phyloP scores from a whole-genome alignment of 92 coral and sea anemone species.

The Meandrina meandrites region DNA sequence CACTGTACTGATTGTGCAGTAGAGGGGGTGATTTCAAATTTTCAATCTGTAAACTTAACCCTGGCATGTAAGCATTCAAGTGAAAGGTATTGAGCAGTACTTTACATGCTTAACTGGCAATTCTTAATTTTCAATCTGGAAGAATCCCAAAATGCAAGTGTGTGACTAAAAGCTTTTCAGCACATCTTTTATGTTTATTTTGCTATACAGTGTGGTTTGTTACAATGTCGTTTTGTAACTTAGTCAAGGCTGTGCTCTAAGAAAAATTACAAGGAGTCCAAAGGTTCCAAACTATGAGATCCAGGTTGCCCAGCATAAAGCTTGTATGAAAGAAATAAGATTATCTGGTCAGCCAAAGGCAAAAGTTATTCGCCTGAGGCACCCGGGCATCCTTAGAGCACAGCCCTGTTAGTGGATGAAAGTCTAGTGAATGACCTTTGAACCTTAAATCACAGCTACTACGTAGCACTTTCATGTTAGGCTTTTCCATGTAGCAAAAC shows the following conservation, averaged over 20 bases:
- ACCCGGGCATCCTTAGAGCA: too few species aligned
- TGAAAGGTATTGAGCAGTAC: background rate
- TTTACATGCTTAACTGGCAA: background rate
- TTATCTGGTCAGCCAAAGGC: too few species aligned
- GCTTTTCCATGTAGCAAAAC: background rate
- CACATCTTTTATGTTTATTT: background rate
- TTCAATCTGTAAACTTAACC: background rate
- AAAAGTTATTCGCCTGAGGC: too few species aligned
- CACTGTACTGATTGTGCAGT: background rate
- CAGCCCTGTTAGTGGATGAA: too few species aligned
- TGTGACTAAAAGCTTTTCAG: background rate
- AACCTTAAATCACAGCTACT: background rate
- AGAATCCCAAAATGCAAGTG: too few species aligned
- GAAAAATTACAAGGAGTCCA: too few species aligned
- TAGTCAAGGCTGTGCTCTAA: too few species aligned
- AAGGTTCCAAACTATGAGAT: too few species aligned
- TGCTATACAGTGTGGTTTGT: background rate
- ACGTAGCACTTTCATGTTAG: background rate
- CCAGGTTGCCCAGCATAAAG: too few species aligned
- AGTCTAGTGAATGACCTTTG: background rate
- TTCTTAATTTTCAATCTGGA: background rate
- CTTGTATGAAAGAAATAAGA: too few species aligned
- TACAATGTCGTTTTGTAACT: too few species aligned
- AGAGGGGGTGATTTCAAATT: background rate
- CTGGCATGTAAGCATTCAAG: background rate